phyloP scores from a whole-genome alignment of 2,797 vertebrate species.

The Spheniscus humboldti region DNA sequence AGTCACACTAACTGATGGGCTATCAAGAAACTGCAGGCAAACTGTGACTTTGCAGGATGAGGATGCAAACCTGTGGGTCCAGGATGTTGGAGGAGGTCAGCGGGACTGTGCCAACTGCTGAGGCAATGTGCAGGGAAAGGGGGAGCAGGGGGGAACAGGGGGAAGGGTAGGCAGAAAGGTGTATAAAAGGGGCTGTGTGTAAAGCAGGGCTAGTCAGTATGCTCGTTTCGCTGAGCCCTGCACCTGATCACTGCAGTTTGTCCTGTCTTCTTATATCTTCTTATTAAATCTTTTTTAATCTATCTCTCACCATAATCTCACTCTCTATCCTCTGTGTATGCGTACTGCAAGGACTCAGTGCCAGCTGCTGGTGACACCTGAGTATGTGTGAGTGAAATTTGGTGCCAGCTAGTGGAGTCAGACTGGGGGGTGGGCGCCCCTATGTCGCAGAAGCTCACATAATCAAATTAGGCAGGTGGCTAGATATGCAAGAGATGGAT shows the following conservation, averaged over 20 bases:
- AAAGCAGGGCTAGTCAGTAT: not conserved
- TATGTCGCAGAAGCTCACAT: too few relatives aligned
- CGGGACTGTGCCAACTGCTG: not conserved
- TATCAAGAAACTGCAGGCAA: not conserved
- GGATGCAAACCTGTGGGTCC: not conserved
- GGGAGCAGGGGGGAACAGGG: fast-evolving
- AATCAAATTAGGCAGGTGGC: too few relatives aligned
- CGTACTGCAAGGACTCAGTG: not conserved
- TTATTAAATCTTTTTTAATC: not conserved
- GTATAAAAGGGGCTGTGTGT: not conserved
- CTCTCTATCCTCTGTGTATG: not conserved
- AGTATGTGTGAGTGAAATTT: not conserved
- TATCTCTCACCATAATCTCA: not conserved
- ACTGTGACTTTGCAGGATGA: not conserved
- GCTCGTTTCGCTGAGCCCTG: not conserved
- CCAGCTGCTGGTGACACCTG: not conserved
- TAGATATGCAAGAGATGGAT: not conserved
- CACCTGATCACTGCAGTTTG: not conserved
- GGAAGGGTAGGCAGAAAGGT: fast-evolving
- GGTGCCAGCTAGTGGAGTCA: not conserved
- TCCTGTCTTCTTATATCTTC: not conserved
- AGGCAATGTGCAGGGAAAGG: not conserved
- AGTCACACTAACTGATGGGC: not conserved
- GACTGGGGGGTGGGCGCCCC: fast-evolving
- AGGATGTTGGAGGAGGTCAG: not conserved